Evolutionary conservation across 2,888 invertebrate species (phyloP), one percentile per base, ranked within the genome.

Genomic region (Lapara coniferarum): DNA sequence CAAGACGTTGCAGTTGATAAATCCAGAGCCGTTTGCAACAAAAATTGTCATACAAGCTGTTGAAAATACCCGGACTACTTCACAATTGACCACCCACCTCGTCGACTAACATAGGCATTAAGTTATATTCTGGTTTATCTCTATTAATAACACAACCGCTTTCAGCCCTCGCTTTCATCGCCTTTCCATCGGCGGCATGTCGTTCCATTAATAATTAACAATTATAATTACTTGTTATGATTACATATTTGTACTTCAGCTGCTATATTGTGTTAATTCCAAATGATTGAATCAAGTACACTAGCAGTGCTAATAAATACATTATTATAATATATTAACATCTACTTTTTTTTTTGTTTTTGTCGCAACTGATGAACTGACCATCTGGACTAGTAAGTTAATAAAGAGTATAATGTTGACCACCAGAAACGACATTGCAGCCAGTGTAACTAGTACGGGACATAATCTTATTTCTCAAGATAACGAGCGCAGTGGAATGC

Each of bases 151-250:
- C 46, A 46, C 68, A 70, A 77, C 79, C 72, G 75, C 78, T 81
- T 82, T 81, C 81, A 75, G 71, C 73, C 74, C 78, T 83, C 78
- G 77, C 84, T 87, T 85, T 85, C 85, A 76, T 82, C 79, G 77
- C 79, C 86, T 87, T 87, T 87, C 87, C 78, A 85, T 83, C 73
- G 73, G 67, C 8, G 74, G 76, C 81, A 81, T 85, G 83, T 75
- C 71, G 81, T 78, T 78, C 76, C 79, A 79, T 81, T 84, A 80
- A 78, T 75, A 78, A 78, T 79, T 76, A 25, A 51, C 55, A 69
- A 66, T 37, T 16, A 44, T 44, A 55, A 55, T 10, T 12, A 19
- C 16, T 19, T n/a, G 10, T 10, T 57, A 37, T 14, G 0, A 57
- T 13, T 14, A 19, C 14, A 5, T 51, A 51, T 13, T 51, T 1